Evolutionary conservation across 2,888 invertebrate genomes (phyloP), one percentile per base, ranked within the genome.

Genomic region (Cheilosia soror): DNA sequence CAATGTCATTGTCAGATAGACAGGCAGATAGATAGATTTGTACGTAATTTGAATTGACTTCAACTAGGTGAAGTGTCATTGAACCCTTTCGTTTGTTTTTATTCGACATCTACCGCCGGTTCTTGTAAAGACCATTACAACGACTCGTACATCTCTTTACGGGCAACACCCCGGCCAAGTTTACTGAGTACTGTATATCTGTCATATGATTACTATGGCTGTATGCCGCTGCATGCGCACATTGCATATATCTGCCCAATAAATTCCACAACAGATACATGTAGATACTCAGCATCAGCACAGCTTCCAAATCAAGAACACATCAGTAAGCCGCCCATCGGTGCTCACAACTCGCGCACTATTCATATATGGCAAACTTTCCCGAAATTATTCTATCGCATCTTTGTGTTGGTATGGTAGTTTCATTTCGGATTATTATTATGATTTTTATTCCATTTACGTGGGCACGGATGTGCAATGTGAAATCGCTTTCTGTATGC

Each of bases 51-150:
- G 55, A 69, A 78, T 78, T 63, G 6, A 31, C 69, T 69, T 55
- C 69, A 78, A 69, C 78, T 71, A 78, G 69, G 69, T 78, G 69
- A 78, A 71, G 71, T 78, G 69, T 78, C 69, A 57, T 78, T 78
- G 69, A 69, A 78, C 78, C 53, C 44, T 69, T 63, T 13, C 60
- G 53, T 77, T 77, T 68, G 68, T 68, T 68, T 60, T 69, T 53
- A 68, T 69, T 13, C 53, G 37, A 75, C 55, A 15, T 47, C 37
- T 31, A 11, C 9, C 15, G 29, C 6, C n/a, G 55, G 13, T 27
- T 51, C 29, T 42, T 11, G 53, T 62, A 40, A 51, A 31, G 40
- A 44, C 37, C 42, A 60, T 15, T 25, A 51, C 51, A 29, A 13
- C 42, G 33, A 37, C 37, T 51, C 37, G 42, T 29, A 40, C 55